These are phyloP conservation scores for Baryphthengus martii DNA, from an alignment of 2,113 vertebrate species.

Conservation along the genomic window DNA sequence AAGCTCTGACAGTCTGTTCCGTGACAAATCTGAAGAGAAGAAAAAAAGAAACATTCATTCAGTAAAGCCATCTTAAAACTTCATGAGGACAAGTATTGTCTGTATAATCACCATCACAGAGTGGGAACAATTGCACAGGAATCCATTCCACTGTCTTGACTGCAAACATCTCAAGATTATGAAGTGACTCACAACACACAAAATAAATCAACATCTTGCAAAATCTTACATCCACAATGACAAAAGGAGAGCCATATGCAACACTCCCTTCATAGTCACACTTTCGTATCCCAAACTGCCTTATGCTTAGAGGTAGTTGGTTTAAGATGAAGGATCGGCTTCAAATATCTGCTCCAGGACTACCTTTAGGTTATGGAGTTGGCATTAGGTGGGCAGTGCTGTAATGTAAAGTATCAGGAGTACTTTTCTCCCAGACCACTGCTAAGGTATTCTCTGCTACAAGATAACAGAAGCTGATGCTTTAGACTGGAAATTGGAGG, in stretches of 20 bases:
- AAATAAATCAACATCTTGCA: neutral
- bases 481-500: too few relatives aligned
- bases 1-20: slow-evolving; percentile 91
- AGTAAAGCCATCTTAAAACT: neutral
- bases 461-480: too few relatives aligned
- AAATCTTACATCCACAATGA: neutral
- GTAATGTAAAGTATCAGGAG: neutral
- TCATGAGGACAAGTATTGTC: neutral
- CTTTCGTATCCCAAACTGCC: neutral
- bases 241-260: neutral
- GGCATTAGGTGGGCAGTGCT: neutral
- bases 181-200: neutral
- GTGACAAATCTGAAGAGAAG: slow-evolving; percentile 83
- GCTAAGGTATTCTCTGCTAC: neutral
- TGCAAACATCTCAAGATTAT: neutral
- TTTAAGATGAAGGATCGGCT: neutral
- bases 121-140: neutral
- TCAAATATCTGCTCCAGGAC: neutral
- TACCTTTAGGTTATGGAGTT: neutral
- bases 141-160: neutral
- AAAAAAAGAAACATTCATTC: neutral
- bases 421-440: neutral
- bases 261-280: neutral
- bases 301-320: neutral
- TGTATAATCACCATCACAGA: neutral